phyloP scores from a whole-genome alignment of 2,113 vertebrate genomes.

The Xenopus borealis region DNA sequence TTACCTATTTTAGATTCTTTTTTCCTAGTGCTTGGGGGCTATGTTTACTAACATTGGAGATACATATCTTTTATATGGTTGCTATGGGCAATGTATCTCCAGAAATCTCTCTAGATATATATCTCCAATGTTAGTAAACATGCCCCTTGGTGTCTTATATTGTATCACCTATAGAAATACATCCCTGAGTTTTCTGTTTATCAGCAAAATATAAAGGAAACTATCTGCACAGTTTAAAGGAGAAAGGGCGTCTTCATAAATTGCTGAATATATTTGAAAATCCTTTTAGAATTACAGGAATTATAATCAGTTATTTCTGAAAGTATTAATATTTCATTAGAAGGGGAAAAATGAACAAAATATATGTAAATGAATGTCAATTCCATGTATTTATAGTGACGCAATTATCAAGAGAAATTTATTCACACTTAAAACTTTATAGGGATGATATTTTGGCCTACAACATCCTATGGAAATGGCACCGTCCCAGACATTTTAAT shows the following conservation, averaged over 20 bases:
- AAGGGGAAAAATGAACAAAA: not conserved
- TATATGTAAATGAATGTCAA: conserved; percentile 32
- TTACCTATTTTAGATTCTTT: too few species aligned
- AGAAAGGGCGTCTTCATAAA: not conserved
- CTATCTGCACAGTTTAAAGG: too few species aligned
- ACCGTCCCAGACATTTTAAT: conserved; percentile 66
- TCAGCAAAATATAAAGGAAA: too few species aligned
- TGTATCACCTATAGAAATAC: too few species aligned
- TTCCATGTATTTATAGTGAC: conserved; percentile 14
- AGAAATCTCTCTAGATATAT: too few species aligned
- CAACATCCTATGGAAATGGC: conserved; percentile 63
- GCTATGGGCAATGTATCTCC: too few species aligned
- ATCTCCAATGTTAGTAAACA: too few species aligned
- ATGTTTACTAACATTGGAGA: too few species aligned
- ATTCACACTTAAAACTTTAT: conserved; percentile 51
- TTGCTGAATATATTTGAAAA: not conserved
- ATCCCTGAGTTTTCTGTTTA: too few species aligned
- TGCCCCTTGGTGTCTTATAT: not conserved
- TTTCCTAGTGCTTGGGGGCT: too few species aligned
- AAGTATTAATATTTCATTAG: conserved; percentile 26
- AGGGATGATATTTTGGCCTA: conserved; percentile 58
- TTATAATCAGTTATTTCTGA: not conserved
- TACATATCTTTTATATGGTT: too few species aligned
- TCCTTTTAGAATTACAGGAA: conserved; percentile 5
- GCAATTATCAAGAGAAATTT: conserved; percentile 48